phyloP scores from a whole-genome alignment of 2,113 vertebrate genomes.

The Brachyistius frenatus region DNA sequence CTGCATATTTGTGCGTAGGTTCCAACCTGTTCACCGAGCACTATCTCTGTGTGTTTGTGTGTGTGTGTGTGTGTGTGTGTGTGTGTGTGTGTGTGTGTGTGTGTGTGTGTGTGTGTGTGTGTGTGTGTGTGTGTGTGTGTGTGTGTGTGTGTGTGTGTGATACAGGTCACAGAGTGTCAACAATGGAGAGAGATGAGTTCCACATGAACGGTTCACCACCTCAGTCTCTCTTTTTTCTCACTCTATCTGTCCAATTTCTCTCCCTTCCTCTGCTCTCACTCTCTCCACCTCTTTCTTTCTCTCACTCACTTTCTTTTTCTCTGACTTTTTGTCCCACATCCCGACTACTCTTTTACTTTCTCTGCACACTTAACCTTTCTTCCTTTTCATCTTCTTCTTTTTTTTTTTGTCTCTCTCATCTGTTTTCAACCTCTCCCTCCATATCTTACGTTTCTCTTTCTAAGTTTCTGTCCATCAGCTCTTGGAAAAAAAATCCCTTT shows the following conservation, averaged over 20 bases:
- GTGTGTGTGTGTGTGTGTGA: conserved; percentile 43
- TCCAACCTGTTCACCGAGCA: conserved; percentile 50
- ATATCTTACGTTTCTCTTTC: neutral
- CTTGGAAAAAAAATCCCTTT: too few species aligned
- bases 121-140: conserved; percentile 36
- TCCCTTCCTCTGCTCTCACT: conserved; percentile 38
- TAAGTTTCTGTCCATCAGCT: too few species aligned
- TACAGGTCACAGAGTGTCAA: conserved; percentile 80
- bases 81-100: conserved; percentile 32
- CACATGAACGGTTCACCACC: conserved; percentile 75
- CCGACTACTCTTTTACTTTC: neutral
- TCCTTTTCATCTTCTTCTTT: neutral
- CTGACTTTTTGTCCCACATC: conserved; percentile 18
- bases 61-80: conserved; percentile 47
- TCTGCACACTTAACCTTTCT: conserved; percentile 37
- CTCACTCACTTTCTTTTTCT: conserved; percentile 5
- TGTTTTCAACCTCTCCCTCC: neutral
- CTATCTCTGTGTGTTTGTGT: conserved; percentile 39
- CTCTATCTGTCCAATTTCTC: conserved; percentile 3
- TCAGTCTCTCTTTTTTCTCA: conserved; percentile 1
- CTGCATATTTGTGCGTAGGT: conserved; percentile 22
- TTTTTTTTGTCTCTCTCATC: neutral
- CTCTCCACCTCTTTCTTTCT: conserved; percentile 27
- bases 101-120: conserved; percentile 42
- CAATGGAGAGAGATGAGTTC: conserved; percentile 79